These are phyloP conservation scores for Cephus rjabovi DNA, from an alignment of 2,888 invertebrate genomes.

Conservation along the genomic window DNA sequence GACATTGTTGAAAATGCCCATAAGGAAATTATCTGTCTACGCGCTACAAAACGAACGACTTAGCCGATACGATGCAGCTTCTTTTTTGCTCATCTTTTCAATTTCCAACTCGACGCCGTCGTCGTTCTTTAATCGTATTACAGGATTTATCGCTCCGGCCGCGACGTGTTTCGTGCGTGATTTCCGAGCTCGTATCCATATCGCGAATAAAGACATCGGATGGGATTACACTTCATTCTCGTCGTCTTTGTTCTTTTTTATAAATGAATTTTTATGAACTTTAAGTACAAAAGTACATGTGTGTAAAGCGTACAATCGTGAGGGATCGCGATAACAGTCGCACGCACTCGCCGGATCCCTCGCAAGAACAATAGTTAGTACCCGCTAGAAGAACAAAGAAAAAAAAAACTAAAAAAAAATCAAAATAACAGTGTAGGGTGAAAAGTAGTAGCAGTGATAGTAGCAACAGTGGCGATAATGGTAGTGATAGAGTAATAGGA, in stretches of 20 bases:
- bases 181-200: neutral
- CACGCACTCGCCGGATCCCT: neutral
- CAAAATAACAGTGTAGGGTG: neutral
- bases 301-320: neutral
- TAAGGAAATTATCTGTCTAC: neutral
- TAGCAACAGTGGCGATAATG: neutral
- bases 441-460: neutral
- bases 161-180: neutral
- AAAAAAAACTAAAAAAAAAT: neutral
- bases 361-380: neutral
- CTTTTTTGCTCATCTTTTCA: neutral
- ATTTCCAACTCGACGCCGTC: neutral
- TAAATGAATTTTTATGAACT: constrained; percentile 3
- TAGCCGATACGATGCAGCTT: neutral
- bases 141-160: neutral
- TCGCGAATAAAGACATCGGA: neutral
- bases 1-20: neutral
- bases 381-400: neutral
- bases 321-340: neutral
- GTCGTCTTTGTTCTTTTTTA: neutral
- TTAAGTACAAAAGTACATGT: constrained; percentile 5
- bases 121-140: neutral
- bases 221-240: neutral
- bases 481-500: neutral
- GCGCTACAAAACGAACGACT: neutral